phyloP scores from a whole-genome alignment of 2,113 vertebrate genomes.

The Takifugu flavidus region DNA sequence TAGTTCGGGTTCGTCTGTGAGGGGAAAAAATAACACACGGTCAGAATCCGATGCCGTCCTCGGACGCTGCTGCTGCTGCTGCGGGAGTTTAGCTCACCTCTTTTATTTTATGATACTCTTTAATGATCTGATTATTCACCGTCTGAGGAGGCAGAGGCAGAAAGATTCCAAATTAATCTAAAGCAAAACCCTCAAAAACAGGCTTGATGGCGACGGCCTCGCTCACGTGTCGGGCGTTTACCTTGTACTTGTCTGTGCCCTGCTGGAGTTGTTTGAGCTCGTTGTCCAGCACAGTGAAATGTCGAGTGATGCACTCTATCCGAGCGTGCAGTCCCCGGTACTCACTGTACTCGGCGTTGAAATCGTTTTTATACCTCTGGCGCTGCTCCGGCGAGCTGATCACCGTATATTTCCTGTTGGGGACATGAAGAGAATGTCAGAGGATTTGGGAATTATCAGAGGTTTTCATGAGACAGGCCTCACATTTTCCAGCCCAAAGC shows the following conservation, averaged over 20 bases:
- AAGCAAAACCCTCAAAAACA: background rate
- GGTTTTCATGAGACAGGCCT: no score
- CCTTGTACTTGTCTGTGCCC: conserved; percentile 94
- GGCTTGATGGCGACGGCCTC: background rate
- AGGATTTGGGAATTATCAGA: background rate
- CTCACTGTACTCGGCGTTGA: conserved; percentile 92
- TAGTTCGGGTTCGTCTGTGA: conserved; percentile 93
- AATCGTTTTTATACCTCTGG: conserved; percentile 95
- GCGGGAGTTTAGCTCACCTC: conserved; percentile 74
- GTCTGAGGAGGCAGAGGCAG: conserved; percentile 71
- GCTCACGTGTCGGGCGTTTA: conserved; percentile 39
- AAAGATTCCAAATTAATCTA: background rate
- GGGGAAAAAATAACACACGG: conserved; percentile 15
- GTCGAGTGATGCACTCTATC: conserved; percentile 91
- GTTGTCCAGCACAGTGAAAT: conserved; percentile 90
- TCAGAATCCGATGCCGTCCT: conserved; percentile 12
- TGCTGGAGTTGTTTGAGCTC: conserved; percentile 90
- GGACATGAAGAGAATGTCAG: background rate
- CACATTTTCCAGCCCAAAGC: no score
- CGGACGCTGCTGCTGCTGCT: background rate
- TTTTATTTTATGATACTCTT: conserved; percentile 97
- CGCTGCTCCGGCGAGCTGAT: conserved; percentile 91
- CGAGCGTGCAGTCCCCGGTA: conserved; percentile 90
- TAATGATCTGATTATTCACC: conserved; percentile 95
- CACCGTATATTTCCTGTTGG: conserved; percentile 84